Base-by-base conservation (phyloP, 2,113 vertebrate genomes). In the Pangasianodon gigas region DNA sequence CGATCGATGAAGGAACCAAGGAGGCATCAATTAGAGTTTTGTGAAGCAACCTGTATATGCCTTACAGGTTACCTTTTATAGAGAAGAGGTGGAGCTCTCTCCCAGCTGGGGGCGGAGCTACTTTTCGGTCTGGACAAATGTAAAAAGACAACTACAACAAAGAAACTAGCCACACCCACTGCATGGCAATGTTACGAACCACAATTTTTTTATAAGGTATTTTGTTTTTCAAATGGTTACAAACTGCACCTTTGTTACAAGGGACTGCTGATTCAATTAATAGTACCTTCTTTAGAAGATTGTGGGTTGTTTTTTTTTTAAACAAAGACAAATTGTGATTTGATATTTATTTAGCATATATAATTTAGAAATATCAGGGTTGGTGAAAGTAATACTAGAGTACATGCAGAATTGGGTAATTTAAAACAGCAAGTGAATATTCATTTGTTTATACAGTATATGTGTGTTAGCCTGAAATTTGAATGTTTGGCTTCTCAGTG, bases 401-500 rank as follows among this genome's bases (percentile, higher is more conserved):
- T 56, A 58, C 52, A 75, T 71, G n/a, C 48, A n/a, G n/a, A 56
- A 69, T 71, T 18, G n/a, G 87, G 84, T 89, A 58, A 84, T 54
- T 62, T 71, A 75, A 82, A 88, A 56, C 71, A 44, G 41, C 44
- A 89, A 62, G 65, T 56, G 46, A 86, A 81, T 54, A 74, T 74
- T 87, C 44, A 13, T 88, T 88, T 3, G 13, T 88, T 90, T 52
- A 87, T 84, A 69, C 79, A 80, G 60, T 81, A 37, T 65, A 69
- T 89, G 90, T 88, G 90, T 71, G 87, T 84, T 74, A 84, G 89
- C 79, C 87, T 90, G 82, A 84, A 88, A 62, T 58, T 37, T 16
- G 21, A 86, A 88, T 91, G 91, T 88, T 90, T 88, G 48, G 89
- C 90, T 87, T 90, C 75, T 91, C 52, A 75, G 80, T 91, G 90